Conservation (phyloP, 2,888 invertebrate genomes). For the Cetonia aurata region DNA sequence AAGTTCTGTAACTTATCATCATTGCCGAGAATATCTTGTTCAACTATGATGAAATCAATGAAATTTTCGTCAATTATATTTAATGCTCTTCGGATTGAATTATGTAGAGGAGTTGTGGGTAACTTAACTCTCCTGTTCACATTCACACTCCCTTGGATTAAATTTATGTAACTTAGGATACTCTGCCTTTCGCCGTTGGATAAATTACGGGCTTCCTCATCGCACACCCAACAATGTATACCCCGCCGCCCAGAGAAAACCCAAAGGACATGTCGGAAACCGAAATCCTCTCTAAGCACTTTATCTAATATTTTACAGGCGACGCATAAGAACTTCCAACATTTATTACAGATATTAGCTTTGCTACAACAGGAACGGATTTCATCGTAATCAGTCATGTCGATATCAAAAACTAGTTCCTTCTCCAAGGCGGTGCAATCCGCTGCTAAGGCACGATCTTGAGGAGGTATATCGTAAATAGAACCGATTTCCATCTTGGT, state of each 20-base stretch:
- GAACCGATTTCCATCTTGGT: conserved; percentile 13
- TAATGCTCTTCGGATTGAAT: conserved; percentile 12
- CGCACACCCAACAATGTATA: conserved; percentile 27
- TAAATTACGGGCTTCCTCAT: not conserved
- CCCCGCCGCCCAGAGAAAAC: conserved; percentile 9
- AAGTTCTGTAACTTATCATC: conserved; percentile 72
- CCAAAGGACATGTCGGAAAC: conserved; percentile 16
- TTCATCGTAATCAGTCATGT: conserved; percentile 12
- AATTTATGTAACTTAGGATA: conserved; percentile 18
- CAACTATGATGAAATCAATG: conserved; percentile 4
- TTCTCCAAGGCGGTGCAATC: not conserved
- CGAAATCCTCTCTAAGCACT: conserved; percentile 14
- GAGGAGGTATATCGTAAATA: conserved; percentile 2
- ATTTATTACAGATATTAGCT: conserved; percentile 11
- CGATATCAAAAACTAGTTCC: conserved; percentile 23
- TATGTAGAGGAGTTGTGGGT: not conserved
- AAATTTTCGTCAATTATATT: conserved; percentile 15
- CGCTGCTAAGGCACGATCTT: not conserved
- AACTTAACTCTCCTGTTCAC: not conserved
- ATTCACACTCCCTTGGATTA: conserved; percentile 7
- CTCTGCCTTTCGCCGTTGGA: not conserved
- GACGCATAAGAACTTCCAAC: conserved; percentile 24
- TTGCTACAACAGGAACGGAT: conserved; percentile 7
- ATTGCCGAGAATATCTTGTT: conserved; percentile 9
- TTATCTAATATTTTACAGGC: conserved; percentile 24